Percentiles rank a stretch among this genome's conserved stretches.
Evolutionary conservation across 2,113 vertebrate genomes (phyloP).

Genomic region (Rallus limicola): DNA sequence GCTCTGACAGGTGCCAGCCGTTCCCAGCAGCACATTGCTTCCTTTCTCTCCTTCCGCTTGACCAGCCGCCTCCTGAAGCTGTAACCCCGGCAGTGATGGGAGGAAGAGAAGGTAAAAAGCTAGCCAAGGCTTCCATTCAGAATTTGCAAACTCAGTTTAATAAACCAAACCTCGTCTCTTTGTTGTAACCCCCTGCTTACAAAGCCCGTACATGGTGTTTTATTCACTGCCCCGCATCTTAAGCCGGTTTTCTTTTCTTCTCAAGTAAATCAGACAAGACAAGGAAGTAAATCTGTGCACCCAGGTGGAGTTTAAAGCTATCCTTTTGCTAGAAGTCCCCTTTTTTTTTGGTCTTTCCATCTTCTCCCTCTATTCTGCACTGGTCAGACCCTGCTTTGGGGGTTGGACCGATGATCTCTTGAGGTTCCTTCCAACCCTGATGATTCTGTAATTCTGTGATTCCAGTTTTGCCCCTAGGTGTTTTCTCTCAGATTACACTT

Average conservation of each 20-base stretch:
- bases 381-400: no score
- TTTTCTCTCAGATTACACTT: constrained; percentile 20
- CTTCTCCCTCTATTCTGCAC: no score
- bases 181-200: neutral
- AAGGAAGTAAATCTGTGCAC: neutral
- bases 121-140: neutral
- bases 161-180: neutral
- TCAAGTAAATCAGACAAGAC: neutral
- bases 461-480: neutral
- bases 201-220: neutral
- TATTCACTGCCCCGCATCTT: neutral
- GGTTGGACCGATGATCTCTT: no score
- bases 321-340: neutral
- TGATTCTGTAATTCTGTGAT: no score
- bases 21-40: neutral
- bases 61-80: neutral
- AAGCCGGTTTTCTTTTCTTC: neutral
- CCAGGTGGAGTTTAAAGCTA: neutral
- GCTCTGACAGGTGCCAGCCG: neutral
- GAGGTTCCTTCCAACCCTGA: no score
- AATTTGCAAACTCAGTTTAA: neutral
- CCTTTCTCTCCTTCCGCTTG: neutral
- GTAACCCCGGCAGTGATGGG: no score
- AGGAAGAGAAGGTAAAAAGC: neutral
- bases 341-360: neutral